Percentiles rank a stretch among this genome's conserved stretches.
Evolutionary conservation across 2,888 invertebrate species (phyloP).

Genomic region (Stramonita haemastoma): DNA sequence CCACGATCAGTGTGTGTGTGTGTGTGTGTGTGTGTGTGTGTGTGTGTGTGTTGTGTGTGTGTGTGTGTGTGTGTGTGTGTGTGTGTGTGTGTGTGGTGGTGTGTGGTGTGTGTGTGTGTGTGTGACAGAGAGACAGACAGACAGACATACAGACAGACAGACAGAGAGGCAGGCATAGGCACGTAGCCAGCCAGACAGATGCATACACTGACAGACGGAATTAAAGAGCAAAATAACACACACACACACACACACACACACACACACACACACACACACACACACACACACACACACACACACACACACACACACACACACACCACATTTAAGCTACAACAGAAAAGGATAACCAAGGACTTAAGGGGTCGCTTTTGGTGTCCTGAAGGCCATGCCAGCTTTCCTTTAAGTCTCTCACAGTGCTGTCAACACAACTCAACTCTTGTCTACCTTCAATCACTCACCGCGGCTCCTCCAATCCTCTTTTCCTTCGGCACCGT

Average conservation of each 20-base stretch:
- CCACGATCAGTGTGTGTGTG: no score
- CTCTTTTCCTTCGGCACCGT: no score
- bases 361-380: no score
- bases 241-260: background rate
- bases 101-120: background rate
- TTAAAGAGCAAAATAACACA: background rate
- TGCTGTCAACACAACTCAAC: no score
- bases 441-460: no score
- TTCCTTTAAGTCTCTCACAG: no score
- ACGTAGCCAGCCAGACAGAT: background rate
- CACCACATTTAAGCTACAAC: background rate
- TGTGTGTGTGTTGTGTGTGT: no score
- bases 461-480: no score
- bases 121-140: background rate
- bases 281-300: background rate
- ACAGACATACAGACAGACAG: background rate
- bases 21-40: no score
- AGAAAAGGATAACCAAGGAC: background rate
- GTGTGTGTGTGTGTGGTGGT: no score
- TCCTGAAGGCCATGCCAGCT: no score
- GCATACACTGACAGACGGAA: background rate
- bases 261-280: background rate
- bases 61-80: no score
- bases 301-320: background rate
- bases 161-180: background rate